Conservation (phyloP, 2,888 invertebrate genomes). For the Eupelmus urozonus region DNA sequence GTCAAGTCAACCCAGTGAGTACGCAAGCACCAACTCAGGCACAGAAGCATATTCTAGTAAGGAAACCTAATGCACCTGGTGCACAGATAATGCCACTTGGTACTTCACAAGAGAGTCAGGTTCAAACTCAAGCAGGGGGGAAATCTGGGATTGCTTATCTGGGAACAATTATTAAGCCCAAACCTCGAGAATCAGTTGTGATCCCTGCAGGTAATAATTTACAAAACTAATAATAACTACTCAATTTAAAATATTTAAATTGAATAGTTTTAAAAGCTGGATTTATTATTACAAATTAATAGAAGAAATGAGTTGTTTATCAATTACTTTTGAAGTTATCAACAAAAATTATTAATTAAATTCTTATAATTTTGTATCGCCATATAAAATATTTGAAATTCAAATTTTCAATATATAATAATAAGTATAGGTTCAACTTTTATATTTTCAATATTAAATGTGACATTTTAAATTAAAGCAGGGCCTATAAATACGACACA, state of each 20-base stretch:
- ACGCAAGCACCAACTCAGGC: constrained; percentile 62
- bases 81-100: constrained; percentile 74
- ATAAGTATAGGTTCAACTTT: neutral
- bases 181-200: constrained; percentile 69
- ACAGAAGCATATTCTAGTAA: constrained; percentile 73
- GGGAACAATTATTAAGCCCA: constrained; percentile 74
- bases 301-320: no score
- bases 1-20: constrained; percentile 63
- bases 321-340: no score
- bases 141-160: constrained; percentile 76
- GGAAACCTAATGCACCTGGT: constrained; percentile 71
- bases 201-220: constrained; percentile 71
- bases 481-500: constrained; percentile 69
- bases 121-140: constrained; percentile 70
- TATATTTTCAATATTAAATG: constrained; percentile 4
- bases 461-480: constrained; percentile 48
- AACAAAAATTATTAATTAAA: no score
- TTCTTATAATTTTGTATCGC: no score
- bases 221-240: no score
- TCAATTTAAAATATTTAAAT: no score
- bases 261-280: no score
- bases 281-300: no score
- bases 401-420: no score
- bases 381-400: no score
- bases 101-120: constrained; percentile 68